Conservation (phyloP, 1,140 invertebrate genomes). For the Grapholita molesta region DNA sequence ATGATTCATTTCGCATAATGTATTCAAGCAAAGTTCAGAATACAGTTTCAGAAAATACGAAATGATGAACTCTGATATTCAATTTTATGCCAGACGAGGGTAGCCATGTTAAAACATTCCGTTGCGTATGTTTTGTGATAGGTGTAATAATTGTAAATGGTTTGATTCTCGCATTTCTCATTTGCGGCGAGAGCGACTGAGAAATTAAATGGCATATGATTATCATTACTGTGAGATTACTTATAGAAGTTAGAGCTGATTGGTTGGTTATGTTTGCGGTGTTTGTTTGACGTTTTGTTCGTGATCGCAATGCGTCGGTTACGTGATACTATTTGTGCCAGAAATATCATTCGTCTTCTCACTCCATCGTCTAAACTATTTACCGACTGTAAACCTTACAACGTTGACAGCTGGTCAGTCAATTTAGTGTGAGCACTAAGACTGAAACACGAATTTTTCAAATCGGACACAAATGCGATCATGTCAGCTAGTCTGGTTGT, state of each 20-base stretch:
- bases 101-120: constrained; percentile 40
- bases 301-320: background rate
- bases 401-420: too few species aligned
- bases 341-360: background rate
- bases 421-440: too few species aligned
- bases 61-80: too few species aligned
- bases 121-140: constrained; percentile 55
- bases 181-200: constrained; percentile 20
- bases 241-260: background rate
- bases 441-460: background rate
- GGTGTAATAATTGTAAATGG: constrained; percentile 40
- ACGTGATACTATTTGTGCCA: background rate
- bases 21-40: too few species aligned
- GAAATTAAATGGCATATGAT: constrained; percentile 27
- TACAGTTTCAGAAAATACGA: too few species aligned
- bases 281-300: background rate
- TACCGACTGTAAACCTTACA: too few species aligned
- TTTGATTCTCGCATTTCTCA: constrained; percentile 20
- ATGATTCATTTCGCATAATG: too few species aligned
- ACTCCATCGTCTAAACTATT: background rate
- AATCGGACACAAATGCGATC: background rate
- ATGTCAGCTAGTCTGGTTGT: background rate
- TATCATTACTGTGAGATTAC: constrained; percentile 22
- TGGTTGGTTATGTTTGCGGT: background rate
- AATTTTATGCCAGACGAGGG: too few species aligned